Percentiles rank a stretch among this genome's conserved stretches.
Evolutionary conservation across 2,888 invertebrate genomes (phyloP).

Genomic region (Tinea pellionella): DNA sequence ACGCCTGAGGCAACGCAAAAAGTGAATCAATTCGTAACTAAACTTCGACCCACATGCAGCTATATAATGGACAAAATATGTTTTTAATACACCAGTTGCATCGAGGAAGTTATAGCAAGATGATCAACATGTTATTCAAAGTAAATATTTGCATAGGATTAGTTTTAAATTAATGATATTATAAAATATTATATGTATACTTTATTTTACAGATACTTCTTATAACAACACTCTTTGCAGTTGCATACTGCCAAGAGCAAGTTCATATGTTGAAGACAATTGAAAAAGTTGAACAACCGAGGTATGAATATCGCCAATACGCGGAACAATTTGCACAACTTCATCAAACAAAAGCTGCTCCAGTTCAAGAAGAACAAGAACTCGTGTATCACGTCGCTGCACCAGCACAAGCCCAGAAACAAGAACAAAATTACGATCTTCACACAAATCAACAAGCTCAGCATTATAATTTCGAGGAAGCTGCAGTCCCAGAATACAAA

Average conservation of each 20-base stretch:
- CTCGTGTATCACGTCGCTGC: neutral
- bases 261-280: conserved; percentile 32
- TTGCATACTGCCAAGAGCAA: conserved; percentile 36
- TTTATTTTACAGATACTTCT: conserved; percentile 3
- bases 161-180: neutral
- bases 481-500: neutral
- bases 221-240: conserved; percentile 21
- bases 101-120: conserved; percentile 58
- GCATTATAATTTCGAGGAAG: neutral
- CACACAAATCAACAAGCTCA: conserved; percentile 2
- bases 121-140: conserved; percentile 59
- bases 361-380: neutral
- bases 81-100: conserved; percentile 64
- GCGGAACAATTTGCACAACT: conserved; percentile 28
- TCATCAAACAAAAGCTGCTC: conserved; percentile 22
- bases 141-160: conserved; percentile 30
- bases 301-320: conserved; percentile 33
- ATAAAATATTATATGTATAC: neutral
- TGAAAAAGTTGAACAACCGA: conserved; percentile 31
- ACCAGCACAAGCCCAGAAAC: neutral
- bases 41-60: conserved; percentile 19
- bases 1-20: conserved; percentile 48
- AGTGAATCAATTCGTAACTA: conserved; percentile 3
- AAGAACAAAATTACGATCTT: neutral
- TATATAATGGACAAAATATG: conserved; percentile 66